Evolutionary conservation across 2,888 invertebrate species (phyloP).

Genomic region (Dicycla oo): DNA sequence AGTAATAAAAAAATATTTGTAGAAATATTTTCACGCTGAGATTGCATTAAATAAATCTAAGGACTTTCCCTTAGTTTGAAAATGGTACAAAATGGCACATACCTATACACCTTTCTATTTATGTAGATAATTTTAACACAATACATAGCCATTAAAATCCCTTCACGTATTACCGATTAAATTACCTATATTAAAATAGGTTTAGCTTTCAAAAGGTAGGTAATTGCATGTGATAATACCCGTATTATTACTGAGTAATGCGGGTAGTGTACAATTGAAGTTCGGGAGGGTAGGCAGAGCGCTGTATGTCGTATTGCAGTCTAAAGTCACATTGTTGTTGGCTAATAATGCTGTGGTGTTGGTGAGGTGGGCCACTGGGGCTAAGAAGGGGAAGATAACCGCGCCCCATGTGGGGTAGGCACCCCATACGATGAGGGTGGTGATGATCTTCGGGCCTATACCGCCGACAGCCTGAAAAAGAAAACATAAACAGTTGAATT

Average conservation of each 20-base stretch:
- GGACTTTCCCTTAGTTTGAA: constrained; percentile 18
- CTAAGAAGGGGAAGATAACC: constrained; percentile 89
- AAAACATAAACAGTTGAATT: background rate
- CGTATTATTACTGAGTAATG: constrained; percentile 58
- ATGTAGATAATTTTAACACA: constrained; percentile 20
- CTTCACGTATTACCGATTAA: constrained; percentile 25
- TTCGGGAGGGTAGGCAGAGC: constrained; percentile 54
- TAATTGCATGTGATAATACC: constrained; percentile 76
- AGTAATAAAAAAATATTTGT: constrained; percentile 7
- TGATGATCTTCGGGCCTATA: constrained; percentile 94
- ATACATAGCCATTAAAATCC: constrained; percentile 27
- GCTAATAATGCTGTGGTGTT: constrained; percentile 5
- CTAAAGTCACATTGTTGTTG: constrained; percentile 65
- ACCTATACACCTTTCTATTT: constrained; percentile 28
- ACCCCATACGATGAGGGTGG: constrained; percentile 92
- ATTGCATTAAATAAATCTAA: constrained; percentile 48
- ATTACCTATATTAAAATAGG: constrained; percentile 22
- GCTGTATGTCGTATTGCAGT: constrained; percentile 58
- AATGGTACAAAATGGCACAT: constrained; percentile 53
- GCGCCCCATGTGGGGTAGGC: constrained; percentile 94
- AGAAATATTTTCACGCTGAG: constrained; percentile 42
- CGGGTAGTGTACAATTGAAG: constrained; percentile 74
- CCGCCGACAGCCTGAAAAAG: constrained; percentile 92
- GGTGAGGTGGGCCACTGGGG: background rate
- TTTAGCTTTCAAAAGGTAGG: constrained; percentile 68